Base-by-base conservation (phyloP, 23 tunicate species). In the Trididemnum clinides region DNA sequence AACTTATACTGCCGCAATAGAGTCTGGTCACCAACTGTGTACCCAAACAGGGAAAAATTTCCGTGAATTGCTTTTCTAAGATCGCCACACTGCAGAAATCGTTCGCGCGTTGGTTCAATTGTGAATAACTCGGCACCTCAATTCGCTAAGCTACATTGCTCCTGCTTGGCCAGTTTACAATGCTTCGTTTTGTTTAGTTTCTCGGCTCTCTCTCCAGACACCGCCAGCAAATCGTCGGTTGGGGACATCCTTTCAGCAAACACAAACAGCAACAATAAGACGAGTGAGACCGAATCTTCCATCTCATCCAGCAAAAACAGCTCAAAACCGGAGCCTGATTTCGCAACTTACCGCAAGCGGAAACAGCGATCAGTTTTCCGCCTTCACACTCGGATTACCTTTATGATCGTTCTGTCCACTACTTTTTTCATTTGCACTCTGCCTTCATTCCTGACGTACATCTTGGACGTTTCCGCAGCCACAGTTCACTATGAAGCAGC, bases 391-490 rank as follows among this genome's bases (percentile, higher is more conserved):
- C 23, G 87, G 39, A 66, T 83, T 30, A 69, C 36, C 6, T 83
- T 83, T 64, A 83, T 70, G 79, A 83, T 83, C 7, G 64, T 70
- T 28, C 12, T 83, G 28, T 66, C 87, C 31, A 2, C 31, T n/a
- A 70, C 87, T 2, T 69, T 83, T 32, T 2, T 83, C 1, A 38
- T 59, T n/a, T 69, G 87, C 32, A 54, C 78, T 32, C 28, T 83
- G 10, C 87, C 87, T 1, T 30, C 49, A 5, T 28, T 83, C 35
- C 6, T 83, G 3, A 69, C 28, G 3, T 66, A 7, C 36, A 57
- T 83, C 19, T 39, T 83, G 36, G 87, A 83, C 79, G 28, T 34
- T 20, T 1, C 78, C 3, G 64, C 7, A 31, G 18, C 34, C n/a
- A 19, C 7, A 2, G 32, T 69, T 20, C 64, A 44, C 21, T 69